These are phyloP conservation scores for Emys orbicularis DNA, from an alignment of 2,797 vertebrate species.

Conservation along the genomic window DNA sequence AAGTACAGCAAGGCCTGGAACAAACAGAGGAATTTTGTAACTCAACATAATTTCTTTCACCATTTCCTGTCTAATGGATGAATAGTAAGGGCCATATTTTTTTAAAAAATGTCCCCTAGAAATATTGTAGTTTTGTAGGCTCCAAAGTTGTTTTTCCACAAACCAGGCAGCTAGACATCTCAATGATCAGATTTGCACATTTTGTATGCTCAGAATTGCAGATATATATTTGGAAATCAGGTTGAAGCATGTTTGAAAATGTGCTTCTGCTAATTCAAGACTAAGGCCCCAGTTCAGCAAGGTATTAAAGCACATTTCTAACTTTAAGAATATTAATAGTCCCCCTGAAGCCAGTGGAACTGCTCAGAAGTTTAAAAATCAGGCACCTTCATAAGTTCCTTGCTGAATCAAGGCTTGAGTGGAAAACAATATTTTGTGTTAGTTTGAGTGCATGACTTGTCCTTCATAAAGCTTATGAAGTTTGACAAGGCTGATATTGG, in stretches of 20 bases:
- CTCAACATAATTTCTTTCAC: neutral
- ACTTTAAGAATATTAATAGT: neutral
- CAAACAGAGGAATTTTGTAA: neutral
- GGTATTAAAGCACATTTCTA: neutral
- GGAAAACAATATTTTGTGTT: neutral
- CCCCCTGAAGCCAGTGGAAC: neutral
- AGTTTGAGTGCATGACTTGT: neutral
- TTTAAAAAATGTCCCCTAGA: accelerated
- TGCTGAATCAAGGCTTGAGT: neutral
- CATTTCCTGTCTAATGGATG: neutral
- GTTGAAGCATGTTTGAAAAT: neutral
- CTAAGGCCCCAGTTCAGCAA: neutral
- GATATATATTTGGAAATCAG: neutral
- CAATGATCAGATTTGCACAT: neutral
- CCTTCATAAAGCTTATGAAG: neutral
- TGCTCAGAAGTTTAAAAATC: neutral
- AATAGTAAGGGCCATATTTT: neutral
- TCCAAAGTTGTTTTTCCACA: neutral
- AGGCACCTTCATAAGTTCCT: neutral
- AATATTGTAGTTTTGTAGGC: neutral
- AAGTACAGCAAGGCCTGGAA: neutral
- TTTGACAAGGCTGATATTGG: neutral
- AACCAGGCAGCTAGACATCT: neutral
- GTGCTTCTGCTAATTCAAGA: neutral
- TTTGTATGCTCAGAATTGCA: neutral